Evolutionary conservation across 2,113 vertebrate species (phyloP).

Genomic region (Fukomys damarensis): DNA sequence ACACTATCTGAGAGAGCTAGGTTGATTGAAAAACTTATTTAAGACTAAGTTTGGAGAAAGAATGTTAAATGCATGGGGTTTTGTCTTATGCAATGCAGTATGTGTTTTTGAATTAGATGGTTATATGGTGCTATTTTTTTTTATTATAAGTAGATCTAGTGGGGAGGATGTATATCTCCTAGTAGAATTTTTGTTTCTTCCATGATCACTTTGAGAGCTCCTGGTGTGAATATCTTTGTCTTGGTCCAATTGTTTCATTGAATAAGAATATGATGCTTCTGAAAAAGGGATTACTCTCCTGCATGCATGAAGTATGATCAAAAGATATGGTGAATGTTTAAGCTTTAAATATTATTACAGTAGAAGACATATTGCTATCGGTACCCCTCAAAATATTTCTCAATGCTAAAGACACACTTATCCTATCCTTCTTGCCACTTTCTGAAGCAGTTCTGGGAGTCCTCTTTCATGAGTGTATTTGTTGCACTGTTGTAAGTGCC

Average conservation of each 20-base stretch:
- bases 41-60: not conserved
- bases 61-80: not conserved
- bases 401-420: no score
- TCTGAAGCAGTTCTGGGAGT: no score
- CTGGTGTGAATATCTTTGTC: not conserved
- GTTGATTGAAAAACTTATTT: not conserved
- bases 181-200: not conserved
- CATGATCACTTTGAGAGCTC: not conserved
- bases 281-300: not conserved
- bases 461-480: no score
- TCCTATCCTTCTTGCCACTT: no score
- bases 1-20: not conserved
- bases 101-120: not conserved
- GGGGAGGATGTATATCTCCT: not conserved
- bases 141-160: not conserved
- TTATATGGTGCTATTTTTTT: not conserved
- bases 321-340: no score
- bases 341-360: no score
- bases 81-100: not conserved
- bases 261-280: not conserved
- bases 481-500: no score
- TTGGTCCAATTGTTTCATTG: not conserved
- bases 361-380: no score
- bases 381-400: no score
- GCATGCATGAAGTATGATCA: no score